A percentile compares a stretch with the other conserved stretches of the same genome.
Evolutionary conservation across 2,113 vertebrate species (phyloP).

Genomic region (Corythornis vintsioides): DNA sequence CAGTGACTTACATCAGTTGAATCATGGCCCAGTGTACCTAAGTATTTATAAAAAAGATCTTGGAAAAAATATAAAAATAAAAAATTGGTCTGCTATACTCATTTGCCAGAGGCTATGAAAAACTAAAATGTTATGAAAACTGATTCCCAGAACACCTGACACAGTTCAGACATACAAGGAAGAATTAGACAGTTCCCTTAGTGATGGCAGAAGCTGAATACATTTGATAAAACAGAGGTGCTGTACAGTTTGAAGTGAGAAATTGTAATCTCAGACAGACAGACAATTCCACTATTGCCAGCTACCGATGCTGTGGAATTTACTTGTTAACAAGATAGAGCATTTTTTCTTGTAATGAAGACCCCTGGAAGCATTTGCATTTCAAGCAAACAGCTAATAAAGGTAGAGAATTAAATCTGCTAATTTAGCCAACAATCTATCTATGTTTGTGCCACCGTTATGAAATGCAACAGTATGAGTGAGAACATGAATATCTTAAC

Average conservation of each 20-base stretch:
- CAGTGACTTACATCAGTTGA: background rate
- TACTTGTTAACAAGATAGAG: background rate
- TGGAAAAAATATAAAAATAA: background rate
- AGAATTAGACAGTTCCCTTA: background rate
- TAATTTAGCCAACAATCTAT: constrained; percentile 57
- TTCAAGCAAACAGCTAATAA: constrained; percentile 52
- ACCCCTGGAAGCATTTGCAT: constrained; percentile 20
- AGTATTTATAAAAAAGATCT: background rate
- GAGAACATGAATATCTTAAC: constrained; percentile 64
- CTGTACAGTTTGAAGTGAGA: background rate
- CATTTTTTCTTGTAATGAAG: constrained; percentile 30
- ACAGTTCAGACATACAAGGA: constrained; percentile 10
- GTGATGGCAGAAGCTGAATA: background rate
- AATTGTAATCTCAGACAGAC: background rate
- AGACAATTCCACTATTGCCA: background rate
- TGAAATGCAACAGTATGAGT: constrained; percentile 20
- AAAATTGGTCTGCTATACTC: background rate
- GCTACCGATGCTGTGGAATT: background rate
- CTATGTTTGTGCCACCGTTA: background rate
- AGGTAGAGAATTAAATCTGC: constrained; percentile 59
- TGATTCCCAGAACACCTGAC: background rate
- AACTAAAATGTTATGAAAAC: background rate
- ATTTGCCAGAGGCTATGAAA: background rate
- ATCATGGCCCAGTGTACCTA: background rate
- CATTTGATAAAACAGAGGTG: background rate